Percentiles rank a stretch among this genome's conserved stretches.
phyloP scores from a whole-genome alignment of 2,888 invertebrate species.

The Cinara cedri region DNA sequence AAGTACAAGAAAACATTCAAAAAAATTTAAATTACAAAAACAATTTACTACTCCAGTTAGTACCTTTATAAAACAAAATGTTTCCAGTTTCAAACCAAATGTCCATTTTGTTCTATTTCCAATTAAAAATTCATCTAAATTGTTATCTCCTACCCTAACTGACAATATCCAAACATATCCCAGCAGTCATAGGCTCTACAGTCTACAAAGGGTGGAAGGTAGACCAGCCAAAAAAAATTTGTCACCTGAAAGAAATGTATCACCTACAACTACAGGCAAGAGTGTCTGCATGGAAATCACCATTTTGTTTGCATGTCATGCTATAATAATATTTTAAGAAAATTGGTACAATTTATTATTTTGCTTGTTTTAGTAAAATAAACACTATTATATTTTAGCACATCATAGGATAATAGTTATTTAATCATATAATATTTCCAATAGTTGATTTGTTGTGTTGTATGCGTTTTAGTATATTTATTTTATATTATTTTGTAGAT shows the following conservation, averaged over 20 bases:
- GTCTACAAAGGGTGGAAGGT: conserved; percentile 53
- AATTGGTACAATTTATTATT: conserved; percentile 22
- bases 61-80: conserved; percentile 25
- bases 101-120: conserved; percentile 53
- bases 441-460: conserved; percentile 4
- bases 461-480: not conserved
- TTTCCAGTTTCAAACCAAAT: conserved; percentile 47
- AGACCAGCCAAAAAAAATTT: conserved; percentile 54
- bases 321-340: conserved; percentile 8
- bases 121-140: conserved; percentile 42
- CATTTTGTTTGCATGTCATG: conserved; percentile 45
- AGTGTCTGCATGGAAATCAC: conserved; percentile 44
- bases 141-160: conserved; percentile 43
- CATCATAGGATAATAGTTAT: conserved; percentile 19
- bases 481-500: not conserved
- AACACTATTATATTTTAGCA: conserved; percentile 4
- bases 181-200: conserved; percentile 52
- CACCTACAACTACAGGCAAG: conserved; percentile 55
- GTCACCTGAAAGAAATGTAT: conserved; percentile 52
- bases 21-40: conserved; percentile 63
- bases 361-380: conserved; percentile 33
- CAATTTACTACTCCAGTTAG: conserved; percentile 65
- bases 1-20: conserved; percentile 65
- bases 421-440: conserved; percentile 10
- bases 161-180: conserved; percentile 51